Evolutionary conservation across 1,140 invertebrate genomes (phyloP).

Genomic region (Piezodorus guildinii): DNA sequence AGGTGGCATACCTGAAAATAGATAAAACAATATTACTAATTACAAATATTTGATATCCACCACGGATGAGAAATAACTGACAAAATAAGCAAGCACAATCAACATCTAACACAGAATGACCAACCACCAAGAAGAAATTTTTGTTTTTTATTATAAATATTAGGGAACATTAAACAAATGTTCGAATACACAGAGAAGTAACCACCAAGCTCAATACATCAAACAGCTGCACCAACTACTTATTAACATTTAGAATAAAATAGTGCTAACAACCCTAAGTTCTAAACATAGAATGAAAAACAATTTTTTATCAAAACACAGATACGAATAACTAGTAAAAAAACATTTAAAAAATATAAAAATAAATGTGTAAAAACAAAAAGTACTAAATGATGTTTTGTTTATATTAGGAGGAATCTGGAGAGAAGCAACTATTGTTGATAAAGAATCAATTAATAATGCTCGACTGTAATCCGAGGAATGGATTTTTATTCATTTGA

Average conservation of each 20-base stretch:
- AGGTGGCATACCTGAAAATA: constrained; percentile 33
- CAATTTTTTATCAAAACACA: constrained; percentile 5
- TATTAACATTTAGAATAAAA: constrained; percentile 3
- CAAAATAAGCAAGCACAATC: constrained; percentile 3
- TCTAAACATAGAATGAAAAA: constrained; percentile 1
- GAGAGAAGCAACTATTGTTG: too few relatives aligned
- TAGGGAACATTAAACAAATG: constrained; percentile 6
- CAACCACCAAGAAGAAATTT: background rate
- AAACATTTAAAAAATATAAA: background rate
- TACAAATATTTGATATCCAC: background rate
- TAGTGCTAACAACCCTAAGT: constrained; percentile 8
- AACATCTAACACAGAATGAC: background rate
- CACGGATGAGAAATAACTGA: background rate
- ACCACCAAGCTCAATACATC: constrained; percentile 14
- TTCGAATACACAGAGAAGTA: constrained; percentile 18
- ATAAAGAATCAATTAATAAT: too few relatives aligned
- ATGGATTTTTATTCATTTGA: too few relatives aligned
- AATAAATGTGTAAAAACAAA: background rate
- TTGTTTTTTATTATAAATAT: constrained; percentile 7
- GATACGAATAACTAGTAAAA: background rate
- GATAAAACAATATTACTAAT: background rate
- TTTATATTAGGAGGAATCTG: too few relatives aligned
- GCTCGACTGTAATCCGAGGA: too few relatives aligned
- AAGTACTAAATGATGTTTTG: too few relatives aligned
- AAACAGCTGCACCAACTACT: too few relatives aligned